Conservation (phyloP, 2,888 invertebrate species). For the Heliconius sara region DNA sequence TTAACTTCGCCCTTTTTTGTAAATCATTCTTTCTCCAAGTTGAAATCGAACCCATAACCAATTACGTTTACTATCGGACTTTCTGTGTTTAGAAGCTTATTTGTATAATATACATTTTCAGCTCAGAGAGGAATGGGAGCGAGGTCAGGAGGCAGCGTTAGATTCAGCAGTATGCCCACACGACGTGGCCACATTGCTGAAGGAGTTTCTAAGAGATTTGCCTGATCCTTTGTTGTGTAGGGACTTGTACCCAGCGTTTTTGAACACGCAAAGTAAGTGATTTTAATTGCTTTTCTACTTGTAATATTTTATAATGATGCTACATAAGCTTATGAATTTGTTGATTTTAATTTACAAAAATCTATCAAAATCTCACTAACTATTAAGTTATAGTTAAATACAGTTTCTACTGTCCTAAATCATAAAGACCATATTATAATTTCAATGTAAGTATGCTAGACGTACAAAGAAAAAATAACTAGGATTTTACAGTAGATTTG, state of each 20-base stretch:
- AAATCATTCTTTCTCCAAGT: background rate
- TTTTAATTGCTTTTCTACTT: background rate
- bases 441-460: too few relatives aligned
- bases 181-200: constrained; percentile 95
- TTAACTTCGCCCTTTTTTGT: background rate
- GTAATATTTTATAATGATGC: background rate
- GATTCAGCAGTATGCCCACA: constrained; percentile 94
- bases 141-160: constrained; percentile 88
- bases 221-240: constrained; percentile 96
- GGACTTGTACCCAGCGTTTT: constrained; percentile 94
- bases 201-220: constrained; percentile 96
- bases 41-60: background rate
- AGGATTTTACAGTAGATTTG: too few relatives aligned
- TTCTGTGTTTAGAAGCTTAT: background rate
- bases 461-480: too few relatives aligned
- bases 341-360: background rate
- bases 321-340: background rate
- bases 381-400: too few relatives aligned
- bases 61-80: background rate
- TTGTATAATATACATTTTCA: constrained; percentile 63
- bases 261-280: constrained; percentile 93
- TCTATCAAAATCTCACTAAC: too few relatives aligned
- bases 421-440: too few relatives aligned
- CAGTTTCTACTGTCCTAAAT: too few relatives aligned
- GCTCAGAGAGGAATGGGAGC: constrained; percentile 96